A percentile compares a stretch with the other conserved stretches of the same genome.
Evolutionary conservation across 2,113 vertebrate species (phyloP).

Genomic region (Cardinalis cardinalis): DNA sequence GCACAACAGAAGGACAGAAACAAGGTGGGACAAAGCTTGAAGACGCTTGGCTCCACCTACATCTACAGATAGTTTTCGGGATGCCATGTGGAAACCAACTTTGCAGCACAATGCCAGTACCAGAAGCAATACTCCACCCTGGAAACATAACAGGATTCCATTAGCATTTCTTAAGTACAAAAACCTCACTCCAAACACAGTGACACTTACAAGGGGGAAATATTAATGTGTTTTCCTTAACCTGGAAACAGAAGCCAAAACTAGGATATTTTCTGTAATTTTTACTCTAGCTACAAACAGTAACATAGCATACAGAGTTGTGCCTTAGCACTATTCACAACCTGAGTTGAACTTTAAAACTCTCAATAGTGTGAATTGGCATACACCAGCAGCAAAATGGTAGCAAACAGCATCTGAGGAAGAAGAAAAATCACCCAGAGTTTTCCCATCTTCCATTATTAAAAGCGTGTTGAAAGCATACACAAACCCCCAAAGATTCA

Average conservation of each 20-base stretch:
- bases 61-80: constrained; percentile 90
- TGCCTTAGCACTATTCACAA: background rate
- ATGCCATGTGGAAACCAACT: constrained; percentile 91
- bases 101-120: constrained; percentile 89
- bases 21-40: constrained; percentile 90
- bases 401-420: background rate
- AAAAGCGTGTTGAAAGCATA: background rate
- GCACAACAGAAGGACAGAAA: constrained; percentile 85
- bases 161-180: background rate
- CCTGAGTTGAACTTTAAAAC: background rate
- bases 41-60: constrained; percentile 92
- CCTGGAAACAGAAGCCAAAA: background rate
- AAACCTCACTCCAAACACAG: background rate
- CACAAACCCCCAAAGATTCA: background rate
- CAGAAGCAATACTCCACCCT: constrained; percentile 94
- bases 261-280: background rate
- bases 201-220: background rate
- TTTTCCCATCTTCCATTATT: background rate
- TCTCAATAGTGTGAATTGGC: background rate
- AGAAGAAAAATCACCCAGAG: background rate
- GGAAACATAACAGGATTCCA: background rate
- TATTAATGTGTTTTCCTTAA: background rate
- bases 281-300: background rate
- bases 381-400: background rate
- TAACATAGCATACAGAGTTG: background rate